Evolutionary conservation across 2,888 invertebrate genomes (phyloP).

Genomic region (Mythimna albipuncta): DNA sequence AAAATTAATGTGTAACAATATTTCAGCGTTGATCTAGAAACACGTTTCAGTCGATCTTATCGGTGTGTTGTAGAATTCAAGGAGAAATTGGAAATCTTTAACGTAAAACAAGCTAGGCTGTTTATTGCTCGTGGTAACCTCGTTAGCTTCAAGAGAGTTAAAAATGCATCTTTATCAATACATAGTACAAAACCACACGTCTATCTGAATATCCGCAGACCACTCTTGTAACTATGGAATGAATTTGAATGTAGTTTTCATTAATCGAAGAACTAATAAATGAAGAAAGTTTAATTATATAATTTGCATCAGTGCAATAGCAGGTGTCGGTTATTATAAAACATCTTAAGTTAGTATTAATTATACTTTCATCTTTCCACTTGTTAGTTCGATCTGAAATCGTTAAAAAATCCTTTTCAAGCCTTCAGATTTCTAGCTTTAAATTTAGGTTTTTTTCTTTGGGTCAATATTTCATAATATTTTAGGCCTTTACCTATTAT

Average conservation of each 20-base stretch:
- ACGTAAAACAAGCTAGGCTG: background rate
- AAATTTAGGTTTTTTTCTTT: background rate
- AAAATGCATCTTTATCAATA: no score
- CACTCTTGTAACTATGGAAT: no score
- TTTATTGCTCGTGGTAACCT: background rate
- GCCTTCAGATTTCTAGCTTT: background rate
- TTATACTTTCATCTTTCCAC: no score
- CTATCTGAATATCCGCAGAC: no score
- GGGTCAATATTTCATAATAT: background rate
- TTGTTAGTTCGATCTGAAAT: background rate
- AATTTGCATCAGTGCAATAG: no score
- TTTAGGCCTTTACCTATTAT: no score
- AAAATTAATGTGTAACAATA: slow-evolving; percentile 7
- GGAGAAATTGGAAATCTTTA: background rate
- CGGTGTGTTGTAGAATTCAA: slow-evolving; percentile 14
- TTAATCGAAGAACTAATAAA: no score
- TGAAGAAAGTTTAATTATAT: no score
- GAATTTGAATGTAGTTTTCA: no score
- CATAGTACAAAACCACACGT: no score
- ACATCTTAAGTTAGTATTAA: background rate
- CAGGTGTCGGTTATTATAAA: no score
- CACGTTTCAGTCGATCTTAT: slow-evolving; percentile 1
- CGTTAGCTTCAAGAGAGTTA: background rate
- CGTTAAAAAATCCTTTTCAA: background rate
- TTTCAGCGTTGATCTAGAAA: slow-evolving; percentile 20